Conservation (phyloP, 2,797 vertebrate genomes). For the Takifugu ocellatus region DNA sequence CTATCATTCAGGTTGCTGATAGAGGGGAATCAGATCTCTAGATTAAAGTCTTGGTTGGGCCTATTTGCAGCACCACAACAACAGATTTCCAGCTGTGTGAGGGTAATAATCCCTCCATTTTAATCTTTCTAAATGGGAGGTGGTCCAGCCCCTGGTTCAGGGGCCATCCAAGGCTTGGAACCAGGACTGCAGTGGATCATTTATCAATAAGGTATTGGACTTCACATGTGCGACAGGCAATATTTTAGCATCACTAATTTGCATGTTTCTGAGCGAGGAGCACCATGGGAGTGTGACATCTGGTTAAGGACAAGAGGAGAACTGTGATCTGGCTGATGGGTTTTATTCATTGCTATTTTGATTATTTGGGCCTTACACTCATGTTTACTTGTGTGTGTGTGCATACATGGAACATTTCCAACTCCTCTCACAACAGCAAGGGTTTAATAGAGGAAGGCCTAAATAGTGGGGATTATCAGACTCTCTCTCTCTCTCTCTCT, state of each 20-base stretch:
- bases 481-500: constrained; percentile 31
- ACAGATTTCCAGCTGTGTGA: constrained; percentile 53
- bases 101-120: constrained; percentile 55
- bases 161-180: background rate
- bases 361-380: constrained; percentile 44
- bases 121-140: constrained; percentile 50
- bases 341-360: constrained; percentile 46
- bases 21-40: constrained; percentile 1
- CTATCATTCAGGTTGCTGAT: too few relatives aligned
- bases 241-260: background rate
- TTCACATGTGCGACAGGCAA: too few relatives aligned
- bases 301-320: constrained; percentile 20
- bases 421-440: constrained; percentile 38
- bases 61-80: constrained; percentile 21
- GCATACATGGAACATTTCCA: constrained; percentile 16
- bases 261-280: constrained; percentile 9
- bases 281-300: constrained; percentile 18
- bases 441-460: constrained; percentile 57
- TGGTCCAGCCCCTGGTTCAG: constrained; percentile 15
- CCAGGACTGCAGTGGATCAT: constrained; percentile 18
- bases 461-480: constrained; percentile 48
- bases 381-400: constrained; percentile 39
- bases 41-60: constrained; percentile 52
- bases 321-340: constrained; percentile 23
- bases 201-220: constrained; percentile 9